Evolutionary conservation across 64 coral and sea anemone species (phyloP).

Genomic region (Pocillopora verrucosa): DNA sequence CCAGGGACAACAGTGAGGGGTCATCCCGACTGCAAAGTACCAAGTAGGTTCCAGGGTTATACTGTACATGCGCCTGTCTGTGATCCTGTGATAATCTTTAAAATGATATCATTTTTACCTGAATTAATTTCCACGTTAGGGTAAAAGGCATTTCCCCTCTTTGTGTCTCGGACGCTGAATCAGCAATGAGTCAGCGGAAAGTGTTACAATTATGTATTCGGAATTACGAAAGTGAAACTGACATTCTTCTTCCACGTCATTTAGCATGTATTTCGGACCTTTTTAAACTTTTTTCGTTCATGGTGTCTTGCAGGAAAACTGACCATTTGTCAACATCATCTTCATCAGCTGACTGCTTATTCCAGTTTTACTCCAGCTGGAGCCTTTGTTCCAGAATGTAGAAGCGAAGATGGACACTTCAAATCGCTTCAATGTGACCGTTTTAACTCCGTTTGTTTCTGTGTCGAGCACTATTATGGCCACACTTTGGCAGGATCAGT

Average conservation of each 20-base stretch:
- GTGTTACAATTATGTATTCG: too few species aligned
- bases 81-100: too few species aligned
- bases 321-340: slow-evolving; percentile 51
- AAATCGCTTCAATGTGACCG: slow-evolving; percentile 55
- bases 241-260: too few species aligned
- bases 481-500: slow-evolving; percentile 37
- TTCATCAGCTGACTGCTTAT: slow-evolving; percentile 42
- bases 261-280: too few species aligned
- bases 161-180: too few species aligned
- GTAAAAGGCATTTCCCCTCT: too few species aligned
- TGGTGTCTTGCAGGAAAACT: slow-evolving; percentile 19
- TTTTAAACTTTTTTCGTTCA: background rate
- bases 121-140: too few species aligned
- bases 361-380: slow-evolving; percentile 48
- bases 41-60: background rate
- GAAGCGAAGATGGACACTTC: slow-evolving; percentile 44
- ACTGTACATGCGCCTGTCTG: background rate
- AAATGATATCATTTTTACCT: too few species aligned
- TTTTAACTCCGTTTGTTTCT: slow-evolving; percentile 43
- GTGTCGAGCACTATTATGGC: slow-evolving; percentile 45
- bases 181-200: too few species aligned
- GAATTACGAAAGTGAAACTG: too few species aligned
- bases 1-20: slow-evolving; percentile 54
- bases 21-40: slow-evolving; percentile 38
- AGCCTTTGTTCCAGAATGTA: slow-evolving; percentile 46